Evolutionary conservation across 1,140 invertebrate species (phyloP), one percentile per base, ranked within the genome.

Genomic region (Oryctes rhinoceros): DNA sequence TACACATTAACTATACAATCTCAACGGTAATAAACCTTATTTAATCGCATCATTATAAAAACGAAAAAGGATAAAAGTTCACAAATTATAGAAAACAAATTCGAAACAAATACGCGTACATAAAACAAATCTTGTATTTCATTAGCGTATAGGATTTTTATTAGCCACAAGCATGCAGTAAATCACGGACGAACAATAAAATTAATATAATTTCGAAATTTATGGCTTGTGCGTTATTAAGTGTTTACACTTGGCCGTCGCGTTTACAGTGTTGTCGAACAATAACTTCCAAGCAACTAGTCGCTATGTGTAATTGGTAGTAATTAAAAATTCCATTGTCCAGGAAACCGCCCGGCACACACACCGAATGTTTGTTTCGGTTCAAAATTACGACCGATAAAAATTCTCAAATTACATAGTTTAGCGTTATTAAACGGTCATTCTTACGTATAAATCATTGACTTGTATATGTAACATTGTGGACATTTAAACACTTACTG

Each of bases 151-250:
- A 71, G 65, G 18, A 71, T 71, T 71, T 71, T 71, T 71, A 71
- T 71, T 71, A 37, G 65, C 65, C 65, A 71, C 65, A 71, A 71
- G 65, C 65, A 71, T 71, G 65, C 20, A 71, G 65, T 71, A 71
- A 71, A 71, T 71, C 65, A 71, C 65, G 65, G 65, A 18, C 24
- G 20, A 71, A 71, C 65, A 71, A 71, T 71, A 71, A 71, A 71
- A 71, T 71, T 71, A 71, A 71, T 71, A 71, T 71, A 71, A 71
- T 71, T 71, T 71, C 65, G 65, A 71, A 71, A 71, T 71, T 71
- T 71, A 71, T 71, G 65, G 65, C 65, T 71, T 71, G 37, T 71
- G 20, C 65, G 65, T 71, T 71, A 71, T 71, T 71, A 71, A 71
- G 65, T 71, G 65, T 71, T 71, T 71, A 71, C 65, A 71, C 65